phyloP scores from a whole-genome alignment of 2,888 invertebrate species.

The Isoperla grammatica region DNA sequence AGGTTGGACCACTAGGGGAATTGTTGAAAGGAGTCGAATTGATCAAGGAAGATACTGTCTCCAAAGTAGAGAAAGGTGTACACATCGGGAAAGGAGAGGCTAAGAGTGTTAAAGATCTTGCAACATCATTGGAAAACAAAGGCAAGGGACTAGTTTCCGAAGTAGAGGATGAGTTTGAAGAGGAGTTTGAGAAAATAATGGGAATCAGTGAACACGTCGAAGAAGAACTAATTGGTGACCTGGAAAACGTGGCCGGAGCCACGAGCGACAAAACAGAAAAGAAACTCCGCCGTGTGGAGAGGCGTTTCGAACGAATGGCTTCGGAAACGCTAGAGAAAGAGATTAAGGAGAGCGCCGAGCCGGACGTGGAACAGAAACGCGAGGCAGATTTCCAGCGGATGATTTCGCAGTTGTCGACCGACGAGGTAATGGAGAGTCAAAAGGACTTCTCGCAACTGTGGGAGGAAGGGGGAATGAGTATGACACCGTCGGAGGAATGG shows the following conservation, averaged over 20 bases:
- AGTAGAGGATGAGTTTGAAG: constrained; percentile 23
- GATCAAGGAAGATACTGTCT: neutral
- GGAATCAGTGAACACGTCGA: constrained; percentile 41
- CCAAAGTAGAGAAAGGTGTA: neutral
- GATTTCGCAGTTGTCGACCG: constrained; percentile 48
- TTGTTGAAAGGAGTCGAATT: constrained; percentile 7
- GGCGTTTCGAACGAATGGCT: constrained; percentile 49
- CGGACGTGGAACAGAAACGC: constrained; percentile 41
- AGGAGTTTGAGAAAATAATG: constrained; percentile 28
- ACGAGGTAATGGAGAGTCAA: constrained; percentile 49
- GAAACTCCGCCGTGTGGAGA: constrained; percentile 46
- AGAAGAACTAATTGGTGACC: constrained; percentile 36
- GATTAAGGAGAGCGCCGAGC: constrained; percentile 37
- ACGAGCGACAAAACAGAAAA: constrained; percentile 38
- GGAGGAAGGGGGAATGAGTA: constrained; percentile 40
- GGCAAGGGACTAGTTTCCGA: constrained; percentile 2
- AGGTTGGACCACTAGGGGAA: neutral
- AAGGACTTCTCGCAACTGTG: constrained; percentile 46
- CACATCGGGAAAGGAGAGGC: too few species aligned
- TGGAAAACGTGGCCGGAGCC: neutral
- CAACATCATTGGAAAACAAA: constrained; percentile 4
- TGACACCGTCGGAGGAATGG: constrained; percentile 33
- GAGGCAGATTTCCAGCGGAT: constrained; percentile 46
- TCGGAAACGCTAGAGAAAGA: constrained; percentile 45
- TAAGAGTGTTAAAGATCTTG: too few species aligned